These are phyloP conservation scores for Paralinhomoeus sp. DNA, from an alignment of 2,888 invertebrate species.

Conservation along the genomic window DNA sequence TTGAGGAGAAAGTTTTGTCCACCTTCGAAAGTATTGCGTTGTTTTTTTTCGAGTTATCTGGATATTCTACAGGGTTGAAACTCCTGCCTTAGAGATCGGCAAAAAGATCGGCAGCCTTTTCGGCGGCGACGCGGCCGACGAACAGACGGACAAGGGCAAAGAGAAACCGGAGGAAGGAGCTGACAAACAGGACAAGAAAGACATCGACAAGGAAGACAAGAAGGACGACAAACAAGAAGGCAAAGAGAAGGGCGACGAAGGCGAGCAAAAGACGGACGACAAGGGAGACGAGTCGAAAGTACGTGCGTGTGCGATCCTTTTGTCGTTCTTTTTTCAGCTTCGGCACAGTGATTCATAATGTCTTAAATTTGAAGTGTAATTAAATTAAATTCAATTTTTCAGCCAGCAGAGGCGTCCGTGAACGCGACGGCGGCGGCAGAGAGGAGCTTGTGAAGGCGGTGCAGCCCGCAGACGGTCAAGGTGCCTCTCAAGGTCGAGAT, in stretches of 20 bases:
- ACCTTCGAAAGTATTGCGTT: too few relatives aligned
- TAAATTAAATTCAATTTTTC: too few relatives aligned
- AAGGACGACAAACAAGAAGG: constrained; percentile 9
- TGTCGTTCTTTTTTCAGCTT: too few relatives aligned
- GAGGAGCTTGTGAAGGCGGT: too few relatives aligned
- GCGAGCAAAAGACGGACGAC: constrained; percentile 20
- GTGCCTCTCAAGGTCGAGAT: constrained; percentile 40
- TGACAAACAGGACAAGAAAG: constrained; percentile 11
- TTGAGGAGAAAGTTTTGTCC: neutral
- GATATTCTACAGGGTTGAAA: too few relatives aligned
- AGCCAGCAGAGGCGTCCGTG: too few relatives aligned
- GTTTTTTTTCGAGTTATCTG: too few relatives aligned
- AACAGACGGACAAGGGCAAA: constrained; percentile 37
- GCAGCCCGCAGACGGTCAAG: constrained; percentile 19
- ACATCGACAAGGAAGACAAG: constrained; percentile 39
- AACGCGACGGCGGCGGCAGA: too few relatives aligned
- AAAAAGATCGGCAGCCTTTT: constrained; percentile 13
- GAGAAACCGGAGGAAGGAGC: constrained; percentile 26
- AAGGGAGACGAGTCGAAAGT: constrained; percentile 8
- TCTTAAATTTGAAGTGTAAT: too few relatives aligned
- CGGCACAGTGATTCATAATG: too few relatives aligned
- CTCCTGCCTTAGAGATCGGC: constrained; percentile 1
- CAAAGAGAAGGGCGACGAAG: constrained; percentile 15
- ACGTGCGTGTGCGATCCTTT: too few relatives aligned
- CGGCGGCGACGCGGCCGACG: constrained; percentile 4